Base-by-base conservation (phyloP, 2,888 invertebrate species). In the Ischnus inquisitorius region DNA sequence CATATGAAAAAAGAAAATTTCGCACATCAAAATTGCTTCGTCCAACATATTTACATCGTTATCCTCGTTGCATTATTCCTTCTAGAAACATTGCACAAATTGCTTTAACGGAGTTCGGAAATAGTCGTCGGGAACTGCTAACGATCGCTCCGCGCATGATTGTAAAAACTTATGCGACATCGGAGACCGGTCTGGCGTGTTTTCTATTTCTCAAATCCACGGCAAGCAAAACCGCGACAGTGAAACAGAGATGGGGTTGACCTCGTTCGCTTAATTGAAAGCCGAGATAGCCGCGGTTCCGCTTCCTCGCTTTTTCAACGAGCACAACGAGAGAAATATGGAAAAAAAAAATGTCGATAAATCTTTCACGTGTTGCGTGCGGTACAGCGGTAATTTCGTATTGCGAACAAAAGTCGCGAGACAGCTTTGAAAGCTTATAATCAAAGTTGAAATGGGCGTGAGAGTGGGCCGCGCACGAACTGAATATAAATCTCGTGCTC, bases 221-320 rank as follows among this genome's bases (percentile, higher is more conserved):
- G 2, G 54, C 54, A 6, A 16, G 19, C 19, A 71, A 71, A 48
- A 4, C 16, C 25, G 41, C 57, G 25, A n/a, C 25, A n/a, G 57
- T 41, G 25, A 72, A 72, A 25, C 41, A 28, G 57, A 57, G 41
- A 57, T 3, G 43, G 57, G 1, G 72, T 60, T 74, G 68, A 68
- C 74, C 78, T 51, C 72, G 34, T 82, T 62, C 46, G 43, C 48
- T 82, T 72, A 68, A 82, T 67, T 71, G 43, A 79, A 79, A 83
- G 65, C 60, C 43, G n/a, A 67, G 76, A 65, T 60, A 72, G 43
- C 43, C 57, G 43, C 16, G 57, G 57, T 69, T 75, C 65, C 16
- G 39, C 43, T 71, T 43, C 65, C 14, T 34, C 14, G 34, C 75
- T 71, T 60, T 79, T 83, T 48, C 41, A 76, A 41, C 65, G 28